Percentiles rank a stretch among this genome's conserved stretches.
Evolutionary conservation across 2,113 vertebrate genomes (phyloP).

Genomic region (Semnornis frantzii): DNA sequence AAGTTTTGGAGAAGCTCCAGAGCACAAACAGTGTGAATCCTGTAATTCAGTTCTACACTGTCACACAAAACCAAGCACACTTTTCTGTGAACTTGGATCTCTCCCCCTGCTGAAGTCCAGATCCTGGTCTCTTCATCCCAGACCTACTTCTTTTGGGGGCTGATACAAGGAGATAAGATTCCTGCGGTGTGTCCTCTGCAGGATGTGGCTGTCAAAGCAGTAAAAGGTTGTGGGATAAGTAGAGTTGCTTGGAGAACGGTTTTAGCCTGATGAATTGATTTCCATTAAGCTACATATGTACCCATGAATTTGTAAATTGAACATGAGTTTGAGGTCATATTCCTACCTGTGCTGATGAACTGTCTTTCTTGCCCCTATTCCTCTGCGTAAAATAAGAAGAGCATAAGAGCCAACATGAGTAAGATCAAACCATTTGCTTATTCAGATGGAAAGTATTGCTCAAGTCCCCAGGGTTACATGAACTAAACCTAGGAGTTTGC

Average conservation of each 20-base stretch:
- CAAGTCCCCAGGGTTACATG: neutral
- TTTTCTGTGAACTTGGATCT: neutral
- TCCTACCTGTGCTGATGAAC: neutral
- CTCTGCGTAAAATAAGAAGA: neutral
- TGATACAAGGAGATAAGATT: neutral
- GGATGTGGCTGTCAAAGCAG: neutral
- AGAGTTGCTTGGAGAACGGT: neutral
- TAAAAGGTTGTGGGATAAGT: neutral
- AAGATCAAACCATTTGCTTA: conserved; percentile 15
- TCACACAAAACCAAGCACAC: neutral
- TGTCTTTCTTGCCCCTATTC: neutral
- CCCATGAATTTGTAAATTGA: neutral
- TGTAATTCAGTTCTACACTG: neutral
- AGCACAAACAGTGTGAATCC: neutral
- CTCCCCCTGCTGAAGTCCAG: neutral
- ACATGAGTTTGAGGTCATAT: neutral
- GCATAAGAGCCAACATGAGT: neutral
- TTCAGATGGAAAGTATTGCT: conserved; percentile 49
- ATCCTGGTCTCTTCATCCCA: neutral
- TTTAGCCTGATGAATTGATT: neutral
- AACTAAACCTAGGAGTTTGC: conserved; percentile 22
- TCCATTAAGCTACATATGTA: neutral
- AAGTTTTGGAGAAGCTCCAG: conserved; percentile 44
- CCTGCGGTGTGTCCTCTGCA: neutral
- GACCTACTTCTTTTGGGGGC: neutral